A percentile compares a stretch with the other conserved stretches of the same genome.
Conservation (phyloP, 2,797 vertebrate genomes). For the Triplophysa yarkandensis region DNA sequence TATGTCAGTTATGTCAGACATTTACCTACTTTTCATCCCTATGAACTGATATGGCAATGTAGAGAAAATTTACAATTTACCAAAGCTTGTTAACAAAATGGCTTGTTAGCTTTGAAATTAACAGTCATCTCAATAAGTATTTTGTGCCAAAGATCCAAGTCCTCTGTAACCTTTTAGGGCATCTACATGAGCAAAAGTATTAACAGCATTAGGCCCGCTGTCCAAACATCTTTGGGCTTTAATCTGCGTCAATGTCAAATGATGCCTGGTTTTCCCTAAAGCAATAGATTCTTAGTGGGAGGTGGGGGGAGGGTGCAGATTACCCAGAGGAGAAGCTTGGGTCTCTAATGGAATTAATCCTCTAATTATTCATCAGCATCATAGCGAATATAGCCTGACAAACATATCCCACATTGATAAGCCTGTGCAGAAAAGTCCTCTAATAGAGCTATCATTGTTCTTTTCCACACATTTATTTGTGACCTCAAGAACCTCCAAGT, state of each 20-base stretch:
- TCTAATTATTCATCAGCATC: conserved; percentile 52
- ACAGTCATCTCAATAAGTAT: conserved; percentile 24
- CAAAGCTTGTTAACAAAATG: conserved; percentile 1
- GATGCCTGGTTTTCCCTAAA: conserved; percentile 56
- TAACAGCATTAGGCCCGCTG: conserved; percentile 61
- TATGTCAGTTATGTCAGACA: too few relatives aligned
- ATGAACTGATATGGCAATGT: background rate
- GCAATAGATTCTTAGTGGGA: conserved; percentile 50
- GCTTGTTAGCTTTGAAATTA: background rate
- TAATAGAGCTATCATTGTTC: conserved; percentile 5
- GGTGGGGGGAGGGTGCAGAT: conserved; percentile 8
- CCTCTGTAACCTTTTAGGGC: conserved; percentile 52
- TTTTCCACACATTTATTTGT: conserved; percentile 19
- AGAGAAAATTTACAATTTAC: background rate
- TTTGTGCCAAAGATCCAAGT: background rate
- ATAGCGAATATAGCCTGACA: conserved; percentile 39
- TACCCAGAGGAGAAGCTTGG: conserved; percentile 21
- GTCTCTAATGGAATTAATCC: conserved; percentile 48
- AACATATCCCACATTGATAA: conserved; percentile 49
- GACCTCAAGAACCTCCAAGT: background rate
- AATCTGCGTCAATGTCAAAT: conserved; percentile 70
- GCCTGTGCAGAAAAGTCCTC: conserved; percentile 37
- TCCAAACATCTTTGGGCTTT: conserved; percentile 66
- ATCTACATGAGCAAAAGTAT: conserved; percentile 64
- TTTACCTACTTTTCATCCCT: too few relatives aligned